Conservation (phyloP, 2,888 invertebrate species). For the Drosophila recens region DNA sequence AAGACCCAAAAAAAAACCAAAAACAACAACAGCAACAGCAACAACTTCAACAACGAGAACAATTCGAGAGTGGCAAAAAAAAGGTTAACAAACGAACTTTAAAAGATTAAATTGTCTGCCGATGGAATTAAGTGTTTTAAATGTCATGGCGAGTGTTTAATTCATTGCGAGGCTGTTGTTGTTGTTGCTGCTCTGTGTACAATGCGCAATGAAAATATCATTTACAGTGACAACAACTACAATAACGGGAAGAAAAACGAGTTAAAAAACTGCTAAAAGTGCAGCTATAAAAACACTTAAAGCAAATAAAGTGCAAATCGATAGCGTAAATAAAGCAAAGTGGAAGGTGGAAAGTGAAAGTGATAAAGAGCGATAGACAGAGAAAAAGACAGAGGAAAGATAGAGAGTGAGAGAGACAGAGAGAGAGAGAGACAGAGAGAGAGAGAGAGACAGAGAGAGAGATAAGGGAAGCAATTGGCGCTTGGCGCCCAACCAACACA, state of each 20-base stretch:
- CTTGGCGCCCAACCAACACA: constrained; percentile 33
- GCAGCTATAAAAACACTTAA: constrained; percentile 49
- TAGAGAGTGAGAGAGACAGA: neutral
- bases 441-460: neutral
- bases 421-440: constrained; percentile 3
- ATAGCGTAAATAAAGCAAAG: constrained; percentile 50
- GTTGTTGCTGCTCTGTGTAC: constrained; percentile 24
- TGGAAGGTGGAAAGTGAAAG: constrained; percentile 40
- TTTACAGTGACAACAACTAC: constrained; percentile 49
- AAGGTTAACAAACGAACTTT: constrained; percentile 73
- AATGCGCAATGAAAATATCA: constrained; percentile 50
- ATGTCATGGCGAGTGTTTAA: constrained; percentile 78
- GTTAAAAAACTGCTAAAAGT: constrained; percentile 37
- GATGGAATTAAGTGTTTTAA: constrained; percentile 78
- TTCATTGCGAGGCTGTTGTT: constrained; percentile 54
- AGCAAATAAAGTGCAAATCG: constrained; percentile 59
- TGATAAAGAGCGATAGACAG: constrained; percentile 1
- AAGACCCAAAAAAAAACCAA: neutral
- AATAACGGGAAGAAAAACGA: constrained; percentile 10
- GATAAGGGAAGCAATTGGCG: constrained; percentile 27
- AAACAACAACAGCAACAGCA: constrained; percentile 23
- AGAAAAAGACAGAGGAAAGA: neutral
- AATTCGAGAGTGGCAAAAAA: constrained; percentile 36
- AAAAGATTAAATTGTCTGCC: constrained; percentile 77
- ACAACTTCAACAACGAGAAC: constrained; percentile 37